Conservation (phyloP, 92 coral and sea anemone genomes). For the Parazoanthus swiftii region DNA sequence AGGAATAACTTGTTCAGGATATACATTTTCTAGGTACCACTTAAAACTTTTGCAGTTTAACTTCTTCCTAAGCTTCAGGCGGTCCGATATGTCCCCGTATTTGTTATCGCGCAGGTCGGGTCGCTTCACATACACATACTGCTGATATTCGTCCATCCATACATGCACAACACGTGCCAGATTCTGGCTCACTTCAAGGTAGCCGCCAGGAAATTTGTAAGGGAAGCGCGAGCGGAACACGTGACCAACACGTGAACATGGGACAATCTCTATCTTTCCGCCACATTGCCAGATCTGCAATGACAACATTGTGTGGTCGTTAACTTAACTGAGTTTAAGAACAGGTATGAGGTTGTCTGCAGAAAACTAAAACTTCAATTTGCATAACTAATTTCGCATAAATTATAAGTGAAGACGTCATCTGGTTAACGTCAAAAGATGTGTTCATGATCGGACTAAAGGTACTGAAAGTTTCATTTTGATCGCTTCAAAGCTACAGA, state of each 20-base stretch:
- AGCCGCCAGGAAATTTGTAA: conserved; percentile 88
- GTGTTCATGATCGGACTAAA: too few species aligned
- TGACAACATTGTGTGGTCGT: neutral
- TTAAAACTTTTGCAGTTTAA: conserved; percentile 76
- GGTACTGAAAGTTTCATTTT: too few species aligned
- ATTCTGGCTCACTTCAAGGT: conserved; percentile 75
- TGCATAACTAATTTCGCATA: too few species aligned
- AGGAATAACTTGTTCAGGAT: conserved; percentile 78
- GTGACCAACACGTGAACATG: conserved; percentile 93
- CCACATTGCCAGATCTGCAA: conserved; percentile 90
- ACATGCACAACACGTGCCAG: conserved; percentile 91
- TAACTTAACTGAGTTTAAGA: too few species aligned
- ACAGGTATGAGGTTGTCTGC: too few species aligned
- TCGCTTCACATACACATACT: conserved; percentile 72
- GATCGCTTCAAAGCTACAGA: too few species aligned
- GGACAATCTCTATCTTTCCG: conserved; percentile 81
- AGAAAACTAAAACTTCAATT: too few species aligned
- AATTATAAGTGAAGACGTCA: too few species aligned
- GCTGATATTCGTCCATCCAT: conserved; percentile 84
- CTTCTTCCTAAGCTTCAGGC: conserved; percentile 67
- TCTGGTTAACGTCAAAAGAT: too few species aligned
- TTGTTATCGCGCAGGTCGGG: conserved; percentile 61
- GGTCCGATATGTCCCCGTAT: conserved; percentile 64
- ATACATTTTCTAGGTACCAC: conserved; percentile 83
- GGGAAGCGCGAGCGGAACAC: conserved; percentile 92